phyloP scores from a whole-genome alignment of 2,888 invertebrate genomes.

The Drosophila ustulata region DNA sequence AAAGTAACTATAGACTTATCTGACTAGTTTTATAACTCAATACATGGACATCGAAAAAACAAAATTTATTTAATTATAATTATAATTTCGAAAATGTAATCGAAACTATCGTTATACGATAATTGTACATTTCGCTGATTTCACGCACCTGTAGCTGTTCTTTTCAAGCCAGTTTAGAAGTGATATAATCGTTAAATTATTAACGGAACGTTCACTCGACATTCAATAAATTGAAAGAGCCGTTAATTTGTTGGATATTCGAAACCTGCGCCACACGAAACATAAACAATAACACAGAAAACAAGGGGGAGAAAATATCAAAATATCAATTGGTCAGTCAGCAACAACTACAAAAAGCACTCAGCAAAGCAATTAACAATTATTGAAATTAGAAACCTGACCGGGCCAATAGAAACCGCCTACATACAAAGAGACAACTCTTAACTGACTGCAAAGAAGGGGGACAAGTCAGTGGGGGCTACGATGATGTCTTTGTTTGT shows the following conservation, averaged over 20 bases:
- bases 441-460: neutral
- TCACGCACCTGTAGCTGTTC: neutral
- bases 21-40: too few species aligned
- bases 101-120: neutral
- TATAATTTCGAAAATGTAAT: neutral
- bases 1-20: too few species aligned
- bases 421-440: slow-evolving; percentile 46
- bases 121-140: neutral
- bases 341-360: slow-evolving; percentile 55
- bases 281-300: slow-evolving; percentile 20
- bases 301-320: slow-evolving; percentile 1
- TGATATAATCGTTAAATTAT: slow-evolving; percentile 7
- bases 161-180: neutral
- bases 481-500: slow-evolving; percentile 55
- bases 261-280: slow-evolving; percentile 15
- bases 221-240: slow-evolving; percentile 11
- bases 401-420: slow-evolving; percentile 50
- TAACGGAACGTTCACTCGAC: neutral
- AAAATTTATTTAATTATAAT: too few species aligned
- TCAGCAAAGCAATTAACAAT: slow-evolving; percentile 67
- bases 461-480: neutral
- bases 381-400: slow-evolving; percentile 72
- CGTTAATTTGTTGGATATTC: slow-evolving; percentile 13
- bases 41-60: too few species aligned
- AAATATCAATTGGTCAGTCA: slow-evolving; percentile 32